Conservation (phyloP, 1,140 invertebrate genomes). For the Plodia interpunctella region DNA sequence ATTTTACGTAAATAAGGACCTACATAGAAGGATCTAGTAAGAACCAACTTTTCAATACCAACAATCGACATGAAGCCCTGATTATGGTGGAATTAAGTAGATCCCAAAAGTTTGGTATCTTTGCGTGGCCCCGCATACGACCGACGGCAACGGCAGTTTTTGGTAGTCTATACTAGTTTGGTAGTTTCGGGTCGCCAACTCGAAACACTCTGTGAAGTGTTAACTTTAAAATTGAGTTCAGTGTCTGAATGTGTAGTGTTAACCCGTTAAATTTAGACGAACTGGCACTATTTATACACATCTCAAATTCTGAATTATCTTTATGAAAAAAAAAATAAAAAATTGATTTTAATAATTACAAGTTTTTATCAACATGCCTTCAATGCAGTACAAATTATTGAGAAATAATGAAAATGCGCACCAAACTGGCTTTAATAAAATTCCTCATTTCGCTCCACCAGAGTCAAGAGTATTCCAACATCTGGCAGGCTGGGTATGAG, state of each 20-base stretch:
- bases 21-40: too few relatives aligned
- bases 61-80: constrained; percentile 21
- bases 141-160: neutral
- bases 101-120: constrained; percentile 12
- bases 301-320: too few relatives aligned
- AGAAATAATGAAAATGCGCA: neutral
- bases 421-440: constrained; percentile 5
- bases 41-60: too few relatives aligned
- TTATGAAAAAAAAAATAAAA: too few relatives aligned
- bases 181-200: constrained; percentile 3
- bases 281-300: too few relatives aligned
- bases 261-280: neutral
- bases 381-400: neutral
- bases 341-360: too few relatives aligned
- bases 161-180: neutral
- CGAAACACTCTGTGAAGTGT: neutral
- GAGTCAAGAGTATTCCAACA: too few relatives aligned
- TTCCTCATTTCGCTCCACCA: neutral
- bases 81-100: constrained; percentile 32
- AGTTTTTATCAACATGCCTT: neutral
- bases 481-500: constrained; percentile 7
- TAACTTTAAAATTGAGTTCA: neutral
- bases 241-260: neutral
- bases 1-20: too few relatives aligned
- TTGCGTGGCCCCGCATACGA: constrained; percentile 7